A percentile compares a stretch with the other conserved stretches of the same genome.
These are phyloP conservation scores for Bombyx mandarina DNA, from an alignment of 1,140 invertebrate genomes.

Conservation along the genomic window DNA sequence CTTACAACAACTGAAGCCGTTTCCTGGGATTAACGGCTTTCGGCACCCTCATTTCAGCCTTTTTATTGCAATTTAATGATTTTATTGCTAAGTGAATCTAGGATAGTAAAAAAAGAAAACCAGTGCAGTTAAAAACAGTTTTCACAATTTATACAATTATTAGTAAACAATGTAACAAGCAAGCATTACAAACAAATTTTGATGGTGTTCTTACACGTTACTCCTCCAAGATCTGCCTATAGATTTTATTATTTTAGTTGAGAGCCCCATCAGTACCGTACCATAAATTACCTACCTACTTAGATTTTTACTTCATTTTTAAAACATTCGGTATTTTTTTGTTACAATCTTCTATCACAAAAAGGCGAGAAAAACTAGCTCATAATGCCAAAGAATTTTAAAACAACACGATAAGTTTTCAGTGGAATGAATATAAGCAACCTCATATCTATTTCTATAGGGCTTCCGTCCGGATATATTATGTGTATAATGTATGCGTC, in stretches of 20 bases:
- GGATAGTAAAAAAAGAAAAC: not conserved
- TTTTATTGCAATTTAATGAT: not conserved
- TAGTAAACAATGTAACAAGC: not conserved
- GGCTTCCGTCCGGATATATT: too few relatives aligned
- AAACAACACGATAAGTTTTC: too few relatives aligned
- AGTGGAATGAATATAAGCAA: too few relatives aligned
- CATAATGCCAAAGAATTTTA: too few relatives aligned
- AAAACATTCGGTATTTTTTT: too few relatives aligned
- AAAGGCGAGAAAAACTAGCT: too few relatives aligned
- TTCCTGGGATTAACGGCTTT: slow-evolving; percentile 38
- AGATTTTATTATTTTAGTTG: slow-evolving; percentile 7
- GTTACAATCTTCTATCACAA: too few relatives aligned
- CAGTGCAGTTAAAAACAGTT: not conserved
- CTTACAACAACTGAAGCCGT: slow-evolving; percentile 45
- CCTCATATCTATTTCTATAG: too few relatives aligned
- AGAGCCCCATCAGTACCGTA: not conserved
- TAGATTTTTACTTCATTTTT: too few relatives aligned
- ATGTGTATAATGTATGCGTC: too few relatives aligned
- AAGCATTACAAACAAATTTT: not conserved
- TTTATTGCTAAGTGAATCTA: not conserved
- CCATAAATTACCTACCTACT: not conserved
- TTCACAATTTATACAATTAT: not conserved
- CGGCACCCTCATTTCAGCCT: slow-evolving; percentile 37
- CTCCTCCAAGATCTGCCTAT: slow-evolving; percentile 43
- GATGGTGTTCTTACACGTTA: slow-evolving; percentile 38